Base-by-base conservation (phyloP, 2,888 invertebrate genomes). In the Nephrotoma appendiculata region DNA sequence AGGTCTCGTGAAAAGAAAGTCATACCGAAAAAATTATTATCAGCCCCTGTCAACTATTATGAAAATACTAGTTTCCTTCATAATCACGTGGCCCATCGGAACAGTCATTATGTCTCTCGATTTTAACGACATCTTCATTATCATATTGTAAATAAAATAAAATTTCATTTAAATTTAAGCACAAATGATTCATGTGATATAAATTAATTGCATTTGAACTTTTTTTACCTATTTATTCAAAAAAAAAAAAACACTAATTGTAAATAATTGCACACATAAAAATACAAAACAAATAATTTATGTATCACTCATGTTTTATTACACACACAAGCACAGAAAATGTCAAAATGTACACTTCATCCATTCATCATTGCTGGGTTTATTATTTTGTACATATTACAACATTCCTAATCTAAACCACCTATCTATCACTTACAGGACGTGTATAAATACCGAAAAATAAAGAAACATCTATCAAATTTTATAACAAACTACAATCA, bases 21-120 rank as follows among this genome's bases (percentile, higher is more conserved):
- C 84, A 89, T 92, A 83, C 91, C 92, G 86, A 90, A 89, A 52
- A 92, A 91, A 89, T 89, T 92, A 87, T 89, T 92, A 86, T 92
- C 92, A 87, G 89, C 91, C 86, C 92, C 92, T 85, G 91, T 91
- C 83, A 88, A 88, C 71, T 88, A 87, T 86, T 86, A 86, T 57
- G 42, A 86, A 87, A 84, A 84, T 84, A 19, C 19, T 12, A 71
- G 71, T 71, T 71, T 71, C 31, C 71, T 71, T 71, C 71, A 71
- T 9, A 71, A 71, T 31, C 31, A 31, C 19, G 71, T 31, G 3
- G 31, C 71, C 2, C 71, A 71, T 71, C 71, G 71, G 31, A 71
- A 71, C 31, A 71, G 12, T 9, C 71, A 31, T 71, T 71, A 71
- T 71, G 9, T 31, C 11, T 31, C 71, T 31, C 19, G 71, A 71